Evolutionary conservation across 2,113 vertebrate genomes (phyloP), one percentile per base, ranked within the genome.

Genomic region (Drymodes brunneopygia): DNA sequence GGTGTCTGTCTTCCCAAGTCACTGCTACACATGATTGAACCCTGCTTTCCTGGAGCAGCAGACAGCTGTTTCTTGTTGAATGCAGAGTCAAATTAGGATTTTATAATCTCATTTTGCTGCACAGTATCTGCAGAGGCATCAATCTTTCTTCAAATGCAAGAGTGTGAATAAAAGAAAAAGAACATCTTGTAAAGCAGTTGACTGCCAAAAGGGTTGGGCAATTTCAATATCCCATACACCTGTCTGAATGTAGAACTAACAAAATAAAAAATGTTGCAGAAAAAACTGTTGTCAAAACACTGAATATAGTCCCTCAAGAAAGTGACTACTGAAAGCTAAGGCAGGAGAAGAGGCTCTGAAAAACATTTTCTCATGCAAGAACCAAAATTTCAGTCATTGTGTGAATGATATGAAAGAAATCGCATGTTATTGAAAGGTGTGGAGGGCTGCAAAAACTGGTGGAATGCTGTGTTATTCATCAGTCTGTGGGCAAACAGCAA

Each of bases 1-100:
- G 22, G 29, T 9, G 19, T 8, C n/a, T 2, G 11, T 25, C n/a
- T 62, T 35, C 56, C 23, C 20, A 56, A 35, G 29, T 35, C 29
- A 62, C 6, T 0, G 0, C 29, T 25, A 17, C 13, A 29, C 24
- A 71, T 0, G 0, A 15, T 0, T 62, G 10, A 70, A 2, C 11
- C 35, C n/a, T 15, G 9, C 7, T 10, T 25, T 40, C 40, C 15
- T 54, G 40, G 24, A 40, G 29, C 25, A 73, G 67, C 51, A 70
- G 25, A 73, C 19, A 19, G 28, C 21, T 54, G 17, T 42, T 67
- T 64, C 28, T 8, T 65, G 23, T 12, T 53, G 28, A 77, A 79
- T 11, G 12, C 7, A 48, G 19, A 18, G 14, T 0, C 62, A 29
- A 66, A 81, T 45, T 60, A 45, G 27, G 51, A 67, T 81, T 77